Conservation (phyloP, 2,113 vertebrate species). For the Irena cyanogastra region DNA sequence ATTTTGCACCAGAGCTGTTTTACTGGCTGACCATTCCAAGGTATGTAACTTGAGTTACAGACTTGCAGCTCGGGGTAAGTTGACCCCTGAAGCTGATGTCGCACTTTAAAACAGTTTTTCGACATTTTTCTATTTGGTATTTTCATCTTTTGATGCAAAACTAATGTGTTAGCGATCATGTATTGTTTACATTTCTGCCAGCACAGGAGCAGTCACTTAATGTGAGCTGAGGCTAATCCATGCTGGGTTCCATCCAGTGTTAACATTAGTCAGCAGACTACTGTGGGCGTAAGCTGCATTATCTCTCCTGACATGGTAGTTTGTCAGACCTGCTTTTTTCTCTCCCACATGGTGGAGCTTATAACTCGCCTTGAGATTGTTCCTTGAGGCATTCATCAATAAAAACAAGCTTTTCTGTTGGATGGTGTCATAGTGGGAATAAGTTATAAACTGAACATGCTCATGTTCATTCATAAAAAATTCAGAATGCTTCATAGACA, state of each 20-base stretch:
- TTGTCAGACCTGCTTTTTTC: constrained; percentile 43
- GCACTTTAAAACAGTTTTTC: not conserved
- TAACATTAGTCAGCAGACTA: constrained; percentile 39
- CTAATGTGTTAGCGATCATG: not conserved
- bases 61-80: not conserved
- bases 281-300: constrained; percentile 29
- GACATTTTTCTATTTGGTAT: not conserved
- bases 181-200: constrained; percentile 4
- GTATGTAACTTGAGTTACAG: not conserved
- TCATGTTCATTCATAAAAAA: not conserved
- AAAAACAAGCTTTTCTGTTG: not conserved
- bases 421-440: not conserved
- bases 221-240: not conserved
- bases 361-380: not conserved
- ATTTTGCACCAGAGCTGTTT: not conserved
- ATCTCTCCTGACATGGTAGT: constrained; percentile 23
- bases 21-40: not conserved
- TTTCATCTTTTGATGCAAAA: constrained; percentile 4
- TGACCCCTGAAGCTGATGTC: not conserved
- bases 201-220: not conserved
- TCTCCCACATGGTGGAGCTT: not conserved
- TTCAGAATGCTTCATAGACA: not conserved
- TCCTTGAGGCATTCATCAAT: constrained; percentile 11
- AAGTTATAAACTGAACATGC: not conserved
- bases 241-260: constrained; percentile 6